Conservation (phyloP, 2,888 invertebrate genomes). For the Leucoma salicis region DNA sequence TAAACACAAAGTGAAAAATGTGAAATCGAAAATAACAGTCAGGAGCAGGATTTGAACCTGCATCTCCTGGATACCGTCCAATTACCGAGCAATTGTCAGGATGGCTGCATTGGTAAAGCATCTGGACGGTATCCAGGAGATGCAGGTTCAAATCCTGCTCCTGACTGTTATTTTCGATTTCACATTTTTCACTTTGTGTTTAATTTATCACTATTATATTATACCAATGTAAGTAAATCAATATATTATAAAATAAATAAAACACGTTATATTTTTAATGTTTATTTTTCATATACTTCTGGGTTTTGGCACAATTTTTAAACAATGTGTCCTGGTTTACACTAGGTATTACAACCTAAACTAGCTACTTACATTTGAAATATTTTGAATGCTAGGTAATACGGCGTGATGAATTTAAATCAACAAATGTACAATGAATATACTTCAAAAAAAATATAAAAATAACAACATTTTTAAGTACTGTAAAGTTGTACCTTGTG, state of each 20-base stretch:
- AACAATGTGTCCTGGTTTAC: conserved; percentile 79
- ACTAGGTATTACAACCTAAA: conserved; percentile 76
- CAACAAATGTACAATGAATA: conserved; percentile 31
- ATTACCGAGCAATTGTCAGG: no score
- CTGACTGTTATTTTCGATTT: no score
- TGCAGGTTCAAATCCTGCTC: no score
- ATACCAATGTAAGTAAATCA: no score
- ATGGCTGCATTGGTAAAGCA: no score
- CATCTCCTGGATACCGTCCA: no score
- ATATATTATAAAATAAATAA: conserved; percentile 40
- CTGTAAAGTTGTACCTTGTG: conserved; percentile 30
- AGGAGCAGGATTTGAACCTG: no score
- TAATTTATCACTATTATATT: no score
- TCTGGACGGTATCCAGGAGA: no score
- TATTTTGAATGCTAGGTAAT: conserved; percentile 52
- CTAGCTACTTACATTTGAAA: conserved; percentile 71
- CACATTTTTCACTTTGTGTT: no score
- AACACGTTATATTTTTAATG: conserved; percentile 55
- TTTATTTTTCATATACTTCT: conserved; percentile 80
- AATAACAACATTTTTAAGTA: conserved; percentile 41
- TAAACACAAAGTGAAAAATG: no score
- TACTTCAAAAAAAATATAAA: conserved; percentile 41
- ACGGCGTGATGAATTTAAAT: conserved; percentile 29
- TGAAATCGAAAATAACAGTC: no score
- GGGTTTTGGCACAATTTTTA: conserved; percentile 81